Percentiles rank a stretch among this genome's conserved stretches.
phyloP scores from a whole-genome alignment of 2,888 invertebrate species.

The Ashinkailepas kermadecensis region DNA sequence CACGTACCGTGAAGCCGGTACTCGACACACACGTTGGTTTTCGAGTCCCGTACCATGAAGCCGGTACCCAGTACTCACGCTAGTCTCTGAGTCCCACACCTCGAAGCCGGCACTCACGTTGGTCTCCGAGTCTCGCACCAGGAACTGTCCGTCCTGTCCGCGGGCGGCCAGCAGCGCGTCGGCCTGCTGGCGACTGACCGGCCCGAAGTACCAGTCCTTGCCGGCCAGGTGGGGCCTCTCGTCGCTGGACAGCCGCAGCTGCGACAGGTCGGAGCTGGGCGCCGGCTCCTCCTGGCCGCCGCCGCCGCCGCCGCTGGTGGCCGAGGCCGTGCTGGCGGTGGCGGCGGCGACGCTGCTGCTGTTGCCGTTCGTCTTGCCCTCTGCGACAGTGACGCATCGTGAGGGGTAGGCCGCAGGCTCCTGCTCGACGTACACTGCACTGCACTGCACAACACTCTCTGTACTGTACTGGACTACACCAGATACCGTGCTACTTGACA shows the following conservation, averaged over 20 bases:
- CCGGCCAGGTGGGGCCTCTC: conserved; percentile 58
- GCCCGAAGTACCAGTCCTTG: conserved; percentile 96
- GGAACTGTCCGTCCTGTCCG: conserved; percentile 96
- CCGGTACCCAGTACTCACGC: conserved; percentile 58
- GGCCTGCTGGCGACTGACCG: conserved; percentile 90
- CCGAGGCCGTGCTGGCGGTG: conserved; percentile 27
- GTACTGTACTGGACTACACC: too few species aligned
- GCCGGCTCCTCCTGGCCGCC: conserved; percentile 21
- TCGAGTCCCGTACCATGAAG: too few species aligned
- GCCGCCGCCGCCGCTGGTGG: conserved; percentile 27
- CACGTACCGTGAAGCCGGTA: too few species aligned
- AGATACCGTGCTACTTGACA: too few species aligned
- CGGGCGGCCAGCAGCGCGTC: conserved; percentile 90
- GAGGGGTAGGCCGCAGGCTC: not conserved
- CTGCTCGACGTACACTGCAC: too few species aligned
- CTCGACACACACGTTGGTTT: too few species aligned
- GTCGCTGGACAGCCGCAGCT: conserved; percentile 6
- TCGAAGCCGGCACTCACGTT: conserved; percentile 62
- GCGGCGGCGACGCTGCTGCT: conserved; percentile 28
- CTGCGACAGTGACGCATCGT: conserved; percentile 30
- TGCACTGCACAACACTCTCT: too few species aligned
- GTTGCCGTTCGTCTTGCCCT: conserved; percentile 39
- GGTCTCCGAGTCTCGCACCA: conserved; percentile 97
- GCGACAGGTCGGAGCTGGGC: conserved; percentile 1
- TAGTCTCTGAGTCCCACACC: too few species aligned